A percentile compares a stretch with the other conserved stretches of the same genome.
These are phyloP conservation scores for Balaeniceps rex DNA, from an alignment of 2,113 vertebrate genomes.

Conservation along the genomic window DNA sequence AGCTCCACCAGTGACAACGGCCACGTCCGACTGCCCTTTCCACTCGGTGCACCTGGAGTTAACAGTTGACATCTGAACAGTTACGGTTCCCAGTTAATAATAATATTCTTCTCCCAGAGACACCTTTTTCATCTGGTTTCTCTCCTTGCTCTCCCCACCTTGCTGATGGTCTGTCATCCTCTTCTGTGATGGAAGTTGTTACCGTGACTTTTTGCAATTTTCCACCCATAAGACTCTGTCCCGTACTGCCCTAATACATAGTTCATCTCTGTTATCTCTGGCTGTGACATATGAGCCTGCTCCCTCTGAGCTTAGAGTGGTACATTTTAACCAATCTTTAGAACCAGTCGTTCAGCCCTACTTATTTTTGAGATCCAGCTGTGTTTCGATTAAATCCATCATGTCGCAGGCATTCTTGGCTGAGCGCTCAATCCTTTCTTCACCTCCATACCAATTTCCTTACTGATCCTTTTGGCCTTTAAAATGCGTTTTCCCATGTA, in stretches of 20 bases:
- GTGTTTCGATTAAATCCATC: not conserved
- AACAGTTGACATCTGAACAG: not conserved
- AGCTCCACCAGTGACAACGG: not conserved
- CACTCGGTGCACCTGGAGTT: not conserved
- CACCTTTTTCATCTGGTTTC: not conserved
- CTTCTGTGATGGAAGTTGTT: not conserved
- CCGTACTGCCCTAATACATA: not conserved
- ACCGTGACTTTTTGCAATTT: not conserved
- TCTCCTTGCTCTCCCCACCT: not conserved
- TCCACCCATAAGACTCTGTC: not conserved
- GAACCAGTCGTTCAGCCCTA: not conserved
- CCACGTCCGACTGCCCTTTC: not conserved
- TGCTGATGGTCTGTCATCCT: not conserved
- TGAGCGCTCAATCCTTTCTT: not conserved
- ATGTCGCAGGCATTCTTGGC: not conserved
- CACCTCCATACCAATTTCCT: not conserved
- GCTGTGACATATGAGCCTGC: not conserved
- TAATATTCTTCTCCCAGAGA: not conserved
- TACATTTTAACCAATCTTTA: not conserved
- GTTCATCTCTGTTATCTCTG: not conserved
- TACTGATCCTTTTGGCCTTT: not conserved
- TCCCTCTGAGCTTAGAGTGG: not conserved
- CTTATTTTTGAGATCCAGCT: not conserved
- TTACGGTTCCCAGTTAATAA: not conserved
- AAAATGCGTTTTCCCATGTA: not conserved